A percentile compares a stretch with the other conserved stretches of the same genome.
phyloP scores from a whole-genome alignment of 2,888 invertebrate species.

The Choristoneura rosaceana region DNA sequence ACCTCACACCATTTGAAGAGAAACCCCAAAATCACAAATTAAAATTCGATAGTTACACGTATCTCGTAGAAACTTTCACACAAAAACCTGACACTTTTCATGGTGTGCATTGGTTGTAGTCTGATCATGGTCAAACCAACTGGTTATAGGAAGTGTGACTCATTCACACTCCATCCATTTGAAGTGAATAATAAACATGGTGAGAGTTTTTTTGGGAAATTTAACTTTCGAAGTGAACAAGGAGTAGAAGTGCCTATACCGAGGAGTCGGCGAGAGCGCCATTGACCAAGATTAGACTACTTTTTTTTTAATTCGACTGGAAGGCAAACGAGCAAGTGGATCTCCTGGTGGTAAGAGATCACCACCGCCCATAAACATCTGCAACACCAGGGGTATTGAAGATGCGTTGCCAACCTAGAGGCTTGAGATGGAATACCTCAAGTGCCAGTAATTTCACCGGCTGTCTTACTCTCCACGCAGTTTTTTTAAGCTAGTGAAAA shows the following conservation, averaged over 20 bases:
- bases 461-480: too few species aligned
- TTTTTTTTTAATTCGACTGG: too few species aligned
- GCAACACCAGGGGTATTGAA: too few species aligned
- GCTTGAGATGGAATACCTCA: too few species aligned
- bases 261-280: slow-evolving; percentile 82
- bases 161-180: slow-evolving; percentile 94
- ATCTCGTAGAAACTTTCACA: background rate
- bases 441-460: too few species aligned
- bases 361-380: too few species aligned
- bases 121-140: slow-evolving; percentile 56
- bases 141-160: slow-evolving; percentile 94
- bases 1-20: background rate
- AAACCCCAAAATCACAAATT: slow-evolving; percentile 18
- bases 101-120: background rate
- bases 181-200: slow-evolving; percentile 90
- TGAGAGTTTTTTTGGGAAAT: slow-evolving; percentile 90
- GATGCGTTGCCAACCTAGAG: too few species aligned
- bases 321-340: too few species aligned
- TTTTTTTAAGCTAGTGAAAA: too few species aligned
- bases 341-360: too few species aligned
- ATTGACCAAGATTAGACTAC: too few species aligned
- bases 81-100: background rate
- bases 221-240: slow-evolving; percentile 94
- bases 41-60: background rate
- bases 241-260: slow-evolving; percentile 90